Evolutionary conservation across 2,888 invertebrate species (phyloP).

Genomic region (Steinernema scapterisci): DNA sequence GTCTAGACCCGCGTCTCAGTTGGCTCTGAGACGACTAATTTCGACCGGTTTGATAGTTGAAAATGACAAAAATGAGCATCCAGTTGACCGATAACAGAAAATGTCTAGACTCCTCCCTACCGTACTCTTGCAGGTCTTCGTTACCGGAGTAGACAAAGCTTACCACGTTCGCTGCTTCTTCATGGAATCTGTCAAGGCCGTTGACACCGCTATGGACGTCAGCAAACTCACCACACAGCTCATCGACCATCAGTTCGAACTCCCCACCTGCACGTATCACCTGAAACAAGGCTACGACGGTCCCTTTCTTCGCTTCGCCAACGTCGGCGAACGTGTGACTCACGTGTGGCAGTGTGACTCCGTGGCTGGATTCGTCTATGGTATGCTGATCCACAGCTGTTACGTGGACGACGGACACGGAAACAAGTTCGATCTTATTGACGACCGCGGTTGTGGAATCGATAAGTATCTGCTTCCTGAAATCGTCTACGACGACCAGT

Average conservation of each 20-base stretch:
- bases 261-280: slow-evolving; percentile 65
- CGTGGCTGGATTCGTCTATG: slow-evolving; percentile 62
- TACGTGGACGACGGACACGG: slow-evolving; percentile 67
- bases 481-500: slow-evolving; percentile 44
- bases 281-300: slow-evolving; percentile 54
- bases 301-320: slow-evolving; percentile 45
- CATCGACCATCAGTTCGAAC: slow-evolving; percentile 61
- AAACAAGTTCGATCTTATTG: slow-evolving; percentile 64
- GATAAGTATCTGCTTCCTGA: slow-evolving; percentile 61
- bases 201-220: slow-evolving; percentile 63
- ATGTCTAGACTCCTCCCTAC: not conserved
- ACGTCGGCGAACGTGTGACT: slow-evolving; percentile 55
- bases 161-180: slow-evolving; percentile 67
- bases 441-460: slow-evolving; percentile 63
- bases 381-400: slow-evolving; percentile 66
- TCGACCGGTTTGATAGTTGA: no score
- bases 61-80: no score
- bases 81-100: no score
- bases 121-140: slow-evolving; percentile 50
- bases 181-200: slow-evolving; percentile 64
- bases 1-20: no score
- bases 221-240: slow-evolving; percentile 61
- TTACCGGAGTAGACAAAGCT: slow-evolving; percentile 65
- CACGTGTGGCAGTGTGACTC: slow-evolving; percentile 67
- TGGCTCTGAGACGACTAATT: no score